Evolutionary conservation across 1,140 invertebrate species (phyloP).

Genomic region (Heliconius congener): DNA sequence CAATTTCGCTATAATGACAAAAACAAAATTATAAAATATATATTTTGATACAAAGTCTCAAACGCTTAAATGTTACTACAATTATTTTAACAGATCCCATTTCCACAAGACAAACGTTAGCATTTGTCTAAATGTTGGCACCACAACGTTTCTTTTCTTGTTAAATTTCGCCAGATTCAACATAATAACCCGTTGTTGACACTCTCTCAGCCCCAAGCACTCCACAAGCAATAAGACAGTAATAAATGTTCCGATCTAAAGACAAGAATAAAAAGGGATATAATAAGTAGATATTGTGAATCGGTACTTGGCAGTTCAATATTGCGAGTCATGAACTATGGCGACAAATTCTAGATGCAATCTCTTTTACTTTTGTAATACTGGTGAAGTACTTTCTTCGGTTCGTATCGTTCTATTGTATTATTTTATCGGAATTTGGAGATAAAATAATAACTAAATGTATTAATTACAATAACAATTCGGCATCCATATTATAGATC

Average conservation of each 20-base stretch:
- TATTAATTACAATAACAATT: no score
- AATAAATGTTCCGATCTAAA: slow-evolving; percentile 78
- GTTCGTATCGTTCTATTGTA: no score
- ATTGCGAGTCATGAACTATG: slow-evolving; percentile 55
- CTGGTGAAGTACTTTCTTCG: neutral
- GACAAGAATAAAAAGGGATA: slow-evolving; percentile 74
- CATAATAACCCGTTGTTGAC: slow-evolving; percentile 79
- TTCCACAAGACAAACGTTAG: slow-evolving; percentile 39
- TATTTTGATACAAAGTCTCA: neutral
- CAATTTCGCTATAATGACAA: no score
- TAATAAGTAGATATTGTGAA: slow-evolving; percentile 78
- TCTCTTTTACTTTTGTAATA: slow-evolving; percentile 49
- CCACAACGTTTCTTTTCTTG: slow-evolving; percentile 65
- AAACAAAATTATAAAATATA: no score
- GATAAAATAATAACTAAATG: no score
- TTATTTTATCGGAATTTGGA: no score
- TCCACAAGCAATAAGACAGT: slow-evolving; percentile 78
- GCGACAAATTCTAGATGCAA: slow-evolving; percentile 43
- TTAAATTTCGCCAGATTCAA: slow-evolving; percentile 75
- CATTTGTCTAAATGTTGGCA: slow-evolving; percentile 56
- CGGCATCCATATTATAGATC: no score
- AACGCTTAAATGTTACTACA: neutral
- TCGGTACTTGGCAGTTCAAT: slow-evolving; percentile 67
- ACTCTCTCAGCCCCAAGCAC: slow-evolving; percentile 63
- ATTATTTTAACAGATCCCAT: slow-evolving; percentile 9